Evolutionary conservation across 2,113 vertebrate genomes (phyloP).

Genomic region (Illadopsis cleaveri): DNA sequence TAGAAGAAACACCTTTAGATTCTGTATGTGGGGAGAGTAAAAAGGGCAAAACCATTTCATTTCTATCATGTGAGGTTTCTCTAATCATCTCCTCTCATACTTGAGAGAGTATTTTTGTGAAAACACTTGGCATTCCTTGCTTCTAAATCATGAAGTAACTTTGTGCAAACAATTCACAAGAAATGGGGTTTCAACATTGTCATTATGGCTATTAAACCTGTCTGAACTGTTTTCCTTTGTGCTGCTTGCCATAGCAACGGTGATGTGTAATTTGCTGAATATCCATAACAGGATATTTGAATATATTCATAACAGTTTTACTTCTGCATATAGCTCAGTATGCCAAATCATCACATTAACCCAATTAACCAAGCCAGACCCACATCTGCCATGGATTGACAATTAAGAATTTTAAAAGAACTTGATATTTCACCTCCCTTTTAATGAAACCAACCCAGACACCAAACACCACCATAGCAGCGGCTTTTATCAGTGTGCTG

Average conservation of each 20-base stretch:
- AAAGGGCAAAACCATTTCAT: conserved; percentile 20
- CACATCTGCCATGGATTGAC: neutral
- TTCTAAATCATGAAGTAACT: conserved; percentile 35
- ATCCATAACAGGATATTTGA: neutral
- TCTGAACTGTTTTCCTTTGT: neutral
- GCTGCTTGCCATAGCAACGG: neutral
- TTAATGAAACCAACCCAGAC: neutral
- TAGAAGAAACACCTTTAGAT: neutral
- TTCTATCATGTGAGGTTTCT: neutral
- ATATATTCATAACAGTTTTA: neutral
- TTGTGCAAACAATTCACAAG: neutral
- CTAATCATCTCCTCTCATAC: neutral
- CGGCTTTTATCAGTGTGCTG: neutral
- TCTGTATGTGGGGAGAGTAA: neutral
- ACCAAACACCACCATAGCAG: neutral
- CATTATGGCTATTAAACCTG: neutral
- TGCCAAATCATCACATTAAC: neutral
- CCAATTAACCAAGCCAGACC: conserved; percentile 18
- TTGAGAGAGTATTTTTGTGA: neutral
- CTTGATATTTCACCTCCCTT: neutral
- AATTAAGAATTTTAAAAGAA: neutral
- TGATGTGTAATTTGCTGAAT: neutral
- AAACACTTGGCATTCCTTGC: conserved; percentile 12
- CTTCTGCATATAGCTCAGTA: neutral
- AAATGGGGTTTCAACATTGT: neutral